Base-by-base conservation (phyloP, 2,113 vertebrate species). In the Mionectes macconnelli region DNA sequence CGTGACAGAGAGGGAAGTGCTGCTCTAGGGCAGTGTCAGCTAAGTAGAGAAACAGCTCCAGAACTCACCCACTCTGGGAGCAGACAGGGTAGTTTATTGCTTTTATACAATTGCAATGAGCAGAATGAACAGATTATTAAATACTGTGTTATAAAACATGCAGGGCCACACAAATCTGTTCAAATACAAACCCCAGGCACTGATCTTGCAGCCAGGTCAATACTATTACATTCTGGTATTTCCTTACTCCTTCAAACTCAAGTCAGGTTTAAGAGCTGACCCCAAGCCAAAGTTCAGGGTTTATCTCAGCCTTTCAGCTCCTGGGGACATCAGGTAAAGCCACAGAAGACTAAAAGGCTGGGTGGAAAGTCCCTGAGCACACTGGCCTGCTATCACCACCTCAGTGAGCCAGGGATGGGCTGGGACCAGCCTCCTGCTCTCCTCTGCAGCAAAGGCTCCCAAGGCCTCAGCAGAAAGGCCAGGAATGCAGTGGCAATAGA, bases 1-100 rank as follows among this genome's bases (percentile, higher is more conserved):
- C 30, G 20, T 3, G 10, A 69, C 23, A 40, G 27, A 0, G 0
- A 55, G 52, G 60, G 75, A 50, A 37, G 23, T 19, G 72, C 4
- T 69, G 40, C 40, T 37, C 10, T 63, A 31, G 22, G 40, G 31
- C 55, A 49, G 5, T 12, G 53, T 11, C 37, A 89, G 0, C 7
- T 42, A 33, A 67, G 39, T 1, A 14, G 28, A 67, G 45, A 47
- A 84, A 63, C 62, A 77, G 24, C 42, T 33, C 3, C 40, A 55
- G 59, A 30, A 23, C 45, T 88, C 44, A 24, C 31, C 59, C 39
- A 1, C 12, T 37, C n/a, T 42, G 42, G 53, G 39, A 86, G 50
- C 10, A 89, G 50, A 37, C 25, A 17, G 37, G 31, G 1, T 12
- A 2, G 74, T 82, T 77, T 11, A 14, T 25, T 31, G 30, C 4